phyloP scores from a whole-genome alignment of 2,113 vertebrate species.

The Podarcis raffonei region DNA sequence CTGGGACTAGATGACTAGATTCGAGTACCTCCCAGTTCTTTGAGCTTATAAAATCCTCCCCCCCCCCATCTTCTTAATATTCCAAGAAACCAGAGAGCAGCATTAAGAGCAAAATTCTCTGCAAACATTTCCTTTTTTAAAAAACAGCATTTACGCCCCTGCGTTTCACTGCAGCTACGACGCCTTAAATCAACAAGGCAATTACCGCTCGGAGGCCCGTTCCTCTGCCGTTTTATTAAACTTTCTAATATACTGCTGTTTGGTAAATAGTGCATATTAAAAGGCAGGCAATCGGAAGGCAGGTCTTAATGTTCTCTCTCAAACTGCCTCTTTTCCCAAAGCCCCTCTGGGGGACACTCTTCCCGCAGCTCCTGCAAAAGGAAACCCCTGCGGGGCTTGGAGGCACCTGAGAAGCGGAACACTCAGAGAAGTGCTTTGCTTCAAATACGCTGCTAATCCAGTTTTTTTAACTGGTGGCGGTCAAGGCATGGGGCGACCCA shows the following conservation, averaged over 20 bases:
- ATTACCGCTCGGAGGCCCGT: slow-evolving; percentile 73
- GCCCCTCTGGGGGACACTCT: slow-evolving; percentile 34
- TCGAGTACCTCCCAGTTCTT: background rate
- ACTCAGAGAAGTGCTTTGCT: too few relatives aligned
- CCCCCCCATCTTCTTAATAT: background rate
- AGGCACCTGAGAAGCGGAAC: background rate
- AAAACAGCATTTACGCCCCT: slow-evolving; percentile 47
- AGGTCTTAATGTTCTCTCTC: slow-evolving; percentile 52
- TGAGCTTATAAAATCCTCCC: background rate
- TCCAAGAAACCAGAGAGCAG: slow-evolving; percentile 30
- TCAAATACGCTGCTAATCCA: too few relatives aligned
- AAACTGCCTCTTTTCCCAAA: slow-evolving; percentile 33
- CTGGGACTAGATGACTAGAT: background rate
- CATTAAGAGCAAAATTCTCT: slow-evolving; percentile 58
- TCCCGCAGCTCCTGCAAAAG: background rate
- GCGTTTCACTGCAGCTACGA: slow-evolving; percentile 58
- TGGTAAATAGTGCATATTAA: slow-evolving; percentile 74
- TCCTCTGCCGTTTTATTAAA: slow-evolving; percentile 76
- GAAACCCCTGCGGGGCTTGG: background rate
- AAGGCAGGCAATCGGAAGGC: slow-evolving; percentile 65
- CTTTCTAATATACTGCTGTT: slow-evolving; percentile 71
- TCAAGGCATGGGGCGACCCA: background rate
- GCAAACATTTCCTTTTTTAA: slow-evolving; percentile 53
- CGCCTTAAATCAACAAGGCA: slow-evolving; percentile 77
- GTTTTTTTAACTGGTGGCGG: background rate